Evolutionary conservation across 1,140 invertebrate species (phyloP), one percentile per base, ranked within the genome.

Genomic region (Drosophila takahashii): DNA sequence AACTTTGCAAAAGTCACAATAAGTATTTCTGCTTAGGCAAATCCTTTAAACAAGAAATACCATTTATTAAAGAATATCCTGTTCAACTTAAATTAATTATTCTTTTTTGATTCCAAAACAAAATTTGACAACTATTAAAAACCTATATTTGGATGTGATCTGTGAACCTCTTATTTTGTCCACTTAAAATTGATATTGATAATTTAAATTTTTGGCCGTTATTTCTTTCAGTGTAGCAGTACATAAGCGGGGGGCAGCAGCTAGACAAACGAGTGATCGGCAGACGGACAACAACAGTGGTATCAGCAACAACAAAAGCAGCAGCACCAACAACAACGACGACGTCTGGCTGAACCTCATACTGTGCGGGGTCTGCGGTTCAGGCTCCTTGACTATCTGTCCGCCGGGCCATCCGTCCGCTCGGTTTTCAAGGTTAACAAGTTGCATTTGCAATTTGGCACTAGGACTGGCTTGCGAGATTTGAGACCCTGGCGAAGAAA

Each of bases 211-310:
- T 11, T 11, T 13, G 0, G 2, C 3, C 3, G 3, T 18, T 26
- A 56, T 57, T 60, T 62, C 1, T 44, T 18, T 26, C 27, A 50
- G 39, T 57, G 64, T 15, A 52, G 44, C 18, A 51, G 65, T 57
- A 81, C 66, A 51, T 60, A 27, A 60, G 42, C 42, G 36, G 71
- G 61, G 71, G 52, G 61, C 48, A 37, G 69, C 66, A 81, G 79
- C 83, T 87, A 86, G 83, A 87, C 83, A 87, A 87, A 86, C 83
- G 79, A 86, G 70, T 87, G 83, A 87, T 86, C 83, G 83, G 75
- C 79, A 86, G 78, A 86, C 83, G 78, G 65, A 83, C 75, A 86
- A 76, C 75, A 67, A 50, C 60, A 51, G 71, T 71, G 26, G 57
- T 66, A 52, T 26, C 54, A 34, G 59, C 47, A 52, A 10, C 62